phyloP scores from a whole-genome alignment of 1,140 invertebrate genomes.

The Magallana ariakensis region DNA sequence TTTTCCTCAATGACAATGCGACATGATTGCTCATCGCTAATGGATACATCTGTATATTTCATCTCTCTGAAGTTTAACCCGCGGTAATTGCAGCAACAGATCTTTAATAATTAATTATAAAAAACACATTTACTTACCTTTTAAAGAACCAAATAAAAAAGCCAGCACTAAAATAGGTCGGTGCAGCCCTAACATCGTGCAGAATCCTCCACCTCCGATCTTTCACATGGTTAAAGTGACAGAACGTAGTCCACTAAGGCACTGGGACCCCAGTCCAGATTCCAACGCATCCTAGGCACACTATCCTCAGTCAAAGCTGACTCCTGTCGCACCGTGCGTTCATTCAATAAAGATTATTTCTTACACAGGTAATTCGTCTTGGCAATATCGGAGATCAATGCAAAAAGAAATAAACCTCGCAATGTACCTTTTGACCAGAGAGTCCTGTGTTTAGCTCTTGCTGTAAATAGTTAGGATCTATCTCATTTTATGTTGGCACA shows the following conservation, averaged over 20 bases:
- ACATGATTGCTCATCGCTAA: neutral
- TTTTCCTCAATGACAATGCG: neutral
- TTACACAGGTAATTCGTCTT: conserved; percentile 35
- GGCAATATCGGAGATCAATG: conserved; percentile 35
- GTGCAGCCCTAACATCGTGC: neutral
- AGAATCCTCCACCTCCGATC: neutral
- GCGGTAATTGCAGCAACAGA: too few relatives aligned
- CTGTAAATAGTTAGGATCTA: neutral
- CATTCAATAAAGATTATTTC: conserved; percentile 39
- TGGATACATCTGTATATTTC: neutral
- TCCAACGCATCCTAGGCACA: neutral
- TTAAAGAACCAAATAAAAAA: neutral
- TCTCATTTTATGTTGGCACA: neutral
- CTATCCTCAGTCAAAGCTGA: neutral
- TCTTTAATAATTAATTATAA: neutral
- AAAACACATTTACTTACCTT: neutral
- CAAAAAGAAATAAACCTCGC: conserved; percentile 22
- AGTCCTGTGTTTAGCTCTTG: neutral
- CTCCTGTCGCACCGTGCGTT: conserved; percentile 28
- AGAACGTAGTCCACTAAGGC: neutral
- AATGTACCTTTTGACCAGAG: neutral
- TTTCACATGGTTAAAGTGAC: neutral
- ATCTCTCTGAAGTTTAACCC: too few relatives aligned
- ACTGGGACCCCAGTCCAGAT: neutral
- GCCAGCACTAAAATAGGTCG: neutral